phyloP scores from a whole-genome alignment of 2,797 vertebrate species.

The Gymnoscopelus braueri region DNA sequence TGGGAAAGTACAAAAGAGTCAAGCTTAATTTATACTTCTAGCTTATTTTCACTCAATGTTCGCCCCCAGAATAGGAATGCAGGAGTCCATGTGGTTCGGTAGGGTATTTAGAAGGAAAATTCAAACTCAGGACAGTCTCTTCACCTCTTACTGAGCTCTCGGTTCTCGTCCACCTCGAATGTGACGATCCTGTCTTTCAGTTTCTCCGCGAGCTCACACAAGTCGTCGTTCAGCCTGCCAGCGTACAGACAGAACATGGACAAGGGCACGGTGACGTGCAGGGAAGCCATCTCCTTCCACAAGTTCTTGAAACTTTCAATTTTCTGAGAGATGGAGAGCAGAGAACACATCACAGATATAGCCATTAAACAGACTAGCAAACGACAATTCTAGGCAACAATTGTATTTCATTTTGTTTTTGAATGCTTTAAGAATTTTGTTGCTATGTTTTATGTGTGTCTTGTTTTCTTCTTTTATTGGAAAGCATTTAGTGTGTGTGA shows the following conservation, averaged over 20 bases:
- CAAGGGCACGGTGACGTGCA: conserved; percentile 85
- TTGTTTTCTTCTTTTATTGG: no score
- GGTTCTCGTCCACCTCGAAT: conserved; percentile 86
- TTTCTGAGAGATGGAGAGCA: conserved; percentile 72
- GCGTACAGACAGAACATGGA: conserved; percentile 90
- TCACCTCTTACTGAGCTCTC: conserved; percentile 85
- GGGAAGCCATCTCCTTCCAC: conserved; percentile 82
- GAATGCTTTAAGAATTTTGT: no score
- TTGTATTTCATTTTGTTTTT: no score
- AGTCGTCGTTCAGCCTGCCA: conserved; percentile 81
- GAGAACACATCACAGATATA: not conserved
- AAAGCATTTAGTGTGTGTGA: conserved; percentile 67
- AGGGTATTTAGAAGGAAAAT: no score
- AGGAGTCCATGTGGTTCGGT: no score
- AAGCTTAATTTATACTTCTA: conserved; percentile 2
- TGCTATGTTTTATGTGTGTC: no score
- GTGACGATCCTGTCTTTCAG: conserved; percentile 84
- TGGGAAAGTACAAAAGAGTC: conserved; percentile 48
- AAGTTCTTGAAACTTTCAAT: conserved; percentile 81
- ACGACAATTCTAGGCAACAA: not conserved
- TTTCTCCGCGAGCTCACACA: conserved; percentile 79
- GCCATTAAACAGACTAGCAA: not conserved
- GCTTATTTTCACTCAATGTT: no score
- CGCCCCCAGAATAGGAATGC: no score
- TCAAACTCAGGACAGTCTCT: not conserved